These are phyloP conservation scores for Liposcelis brunnea DNA, from an alignment of 2,888 invertebrate species.

Conservation along the genomic window DNA sequence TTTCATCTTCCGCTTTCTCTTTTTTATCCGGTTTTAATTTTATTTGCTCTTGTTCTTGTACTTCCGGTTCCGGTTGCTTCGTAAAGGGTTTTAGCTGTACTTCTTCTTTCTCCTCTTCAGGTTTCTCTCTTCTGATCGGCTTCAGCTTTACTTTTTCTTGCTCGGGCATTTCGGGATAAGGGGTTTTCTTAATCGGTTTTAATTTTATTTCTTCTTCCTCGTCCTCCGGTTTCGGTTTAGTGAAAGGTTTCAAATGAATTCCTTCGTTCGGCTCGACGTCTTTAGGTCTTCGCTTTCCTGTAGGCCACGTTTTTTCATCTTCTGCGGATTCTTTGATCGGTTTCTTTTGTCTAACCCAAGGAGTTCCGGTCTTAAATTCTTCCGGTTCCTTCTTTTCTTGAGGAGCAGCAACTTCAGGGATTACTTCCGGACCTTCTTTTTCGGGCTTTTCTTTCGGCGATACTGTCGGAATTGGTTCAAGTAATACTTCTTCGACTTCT, in stretches of 20 bases:
- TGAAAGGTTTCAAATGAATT: slow-evolving; percentile 14
- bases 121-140: slow-evolving; percentile 17
- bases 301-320: slow-evolving; percentile 19
- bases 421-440: slow-evolving; percentile 4
- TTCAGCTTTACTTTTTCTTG: slow-evolving; percentile 17
- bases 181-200: slow-evolving; percentile 21
- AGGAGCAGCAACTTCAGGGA: neutral
- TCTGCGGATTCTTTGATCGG: slow-evolving; percentile 4
- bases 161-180: slow-evolving; percentile 16
- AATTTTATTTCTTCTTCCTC: slow-evolving; percentile 18
- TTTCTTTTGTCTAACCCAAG: slow-evolving; percentile 8
- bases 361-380: slow-evolving; percentile 8
- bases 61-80: slow-evolving; percentile 14
- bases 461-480: neutral
- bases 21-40: slow-evolving; percentile 13
- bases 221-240: slow-evolving; percentile 18
- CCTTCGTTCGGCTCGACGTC: slow-evolving; percentile 14
- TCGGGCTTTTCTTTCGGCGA: neutral
- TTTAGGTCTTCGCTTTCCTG: slow-evolving; percentile 23
- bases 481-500: slow-evolving; percentile 7
- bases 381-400: neutral
- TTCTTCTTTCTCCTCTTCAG: slow-evolving; percentile 17
- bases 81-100: slow-evolving; percentile 14
- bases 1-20: slow-evolving; percentile 10
- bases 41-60: slow-evolving; percentile 16